Evolutionary conservation across 2,797 vertebrate species (phyloP).

Genomic region (Serranus cabrilla): DNA sequence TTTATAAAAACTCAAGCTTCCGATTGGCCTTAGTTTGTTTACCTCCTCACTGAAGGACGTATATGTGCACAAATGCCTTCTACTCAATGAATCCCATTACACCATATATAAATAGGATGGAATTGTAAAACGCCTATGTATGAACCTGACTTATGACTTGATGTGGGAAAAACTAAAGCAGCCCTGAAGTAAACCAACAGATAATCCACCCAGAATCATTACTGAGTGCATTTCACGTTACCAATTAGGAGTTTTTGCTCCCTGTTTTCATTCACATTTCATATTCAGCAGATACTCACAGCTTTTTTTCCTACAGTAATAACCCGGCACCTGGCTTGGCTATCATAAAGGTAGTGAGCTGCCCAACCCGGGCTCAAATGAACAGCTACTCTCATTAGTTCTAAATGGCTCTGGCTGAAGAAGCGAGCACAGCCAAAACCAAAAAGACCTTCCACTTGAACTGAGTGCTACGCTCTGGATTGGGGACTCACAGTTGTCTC

Average conservation of each 20-base stretch:
- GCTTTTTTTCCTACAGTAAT: conserved; percentile 20
- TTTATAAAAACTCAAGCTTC: neutral
- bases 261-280: conserved; percentile 24
- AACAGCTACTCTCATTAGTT: conserved; percentile 65
- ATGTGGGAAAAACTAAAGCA: neutral
- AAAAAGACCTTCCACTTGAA: conserved; percentile 74
- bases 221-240: conserved; percentile 16
- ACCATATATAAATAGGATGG: too few species aligned
- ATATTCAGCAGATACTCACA: conserved; percentile 7
- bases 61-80: neutral
- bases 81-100: neutral
- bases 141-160: neutral
- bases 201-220: neutral
- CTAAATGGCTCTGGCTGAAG: conserved; percentile 64
- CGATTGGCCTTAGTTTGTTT: neutral
- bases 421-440: conserved; percentile 58
- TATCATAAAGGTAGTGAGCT: neutral
- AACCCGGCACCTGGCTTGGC: conserved; percentile 28
- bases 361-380: conserved; percentile 36
- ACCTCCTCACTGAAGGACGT: neutral
- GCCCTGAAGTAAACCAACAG: neutral
- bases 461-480: conserved; percentile 58
- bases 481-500: conserved; percentile 56
- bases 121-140: neutral
- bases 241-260: neutral